Evolutionary conservation across 2,113 vertebrate genomes (phyloP).

Genomic region (Seriola rivoliana): DNA sequence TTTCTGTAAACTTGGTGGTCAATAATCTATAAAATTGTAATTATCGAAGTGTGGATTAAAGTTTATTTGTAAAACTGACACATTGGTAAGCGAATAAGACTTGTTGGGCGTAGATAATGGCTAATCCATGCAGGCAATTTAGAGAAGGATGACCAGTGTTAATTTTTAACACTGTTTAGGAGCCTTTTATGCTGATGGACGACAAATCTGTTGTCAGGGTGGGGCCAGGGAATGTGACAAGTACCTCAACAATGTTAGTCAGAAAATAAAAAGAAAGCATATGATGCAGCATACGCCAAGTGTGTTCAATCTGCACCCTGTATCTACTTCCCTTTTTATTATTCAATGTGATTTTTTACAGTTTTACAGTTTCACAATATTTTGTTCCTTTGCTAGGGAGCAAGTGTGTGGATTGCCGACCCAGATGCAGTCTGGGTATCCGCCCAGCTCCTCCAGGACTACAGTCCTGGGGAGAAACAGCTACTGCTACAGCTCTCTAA

Average conservation of each 20-base stretch:
- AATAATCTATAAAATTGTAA: not conserved
- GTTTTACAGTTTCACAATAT: not conserved
- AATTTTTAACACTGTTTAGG: slow-evolving; percentile 85
- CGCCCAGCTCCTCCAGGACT: slow-evolving; percentile 80
- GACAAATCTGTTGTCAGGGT: slow-evolving; percentile 67
- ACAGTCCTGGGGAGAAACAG: slow-evolving; percentile 70
- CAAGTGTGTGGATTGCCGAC: slow-evolving; percentile 86
- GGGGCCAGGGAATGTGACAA: slow-evolving; percentile 31
- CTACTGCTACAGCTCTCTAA: slow-evolving; percentile 79
- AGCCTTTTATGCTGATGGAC: slow-evolving; percentile 84
- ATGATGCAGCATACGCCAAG: not conserved
- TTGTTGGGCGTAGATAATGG: slow-evolving; percentile 45
- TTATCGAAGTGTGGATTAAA: not conserved
- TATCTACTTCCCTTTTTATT: not conserved
- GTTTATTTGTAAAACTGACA: not conserved
- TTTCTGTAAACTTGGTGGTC: not conserved
- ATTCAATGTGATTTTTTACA: not conserved
- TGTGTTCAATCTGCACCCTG: not conserved
- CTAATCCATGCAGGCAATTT: slow-evolving; percentile 46
- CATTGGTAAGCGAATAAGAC: not conserved
- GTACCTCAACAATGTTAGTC: slow-evolving; percentile 10
- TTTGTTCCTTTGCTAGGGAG: slow-evolving; percentile 76
- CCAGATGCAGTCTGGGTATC: slow-evolving; percentile 82
- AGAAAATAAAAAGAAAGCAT: slow-evolving; percentile 19
- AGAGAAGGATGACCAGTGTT: slow-evolving; percentile 77